Base-by-base conservation (phyloP, 2,888 invertebrate species). In the Platypus cylindrus region DNA sequence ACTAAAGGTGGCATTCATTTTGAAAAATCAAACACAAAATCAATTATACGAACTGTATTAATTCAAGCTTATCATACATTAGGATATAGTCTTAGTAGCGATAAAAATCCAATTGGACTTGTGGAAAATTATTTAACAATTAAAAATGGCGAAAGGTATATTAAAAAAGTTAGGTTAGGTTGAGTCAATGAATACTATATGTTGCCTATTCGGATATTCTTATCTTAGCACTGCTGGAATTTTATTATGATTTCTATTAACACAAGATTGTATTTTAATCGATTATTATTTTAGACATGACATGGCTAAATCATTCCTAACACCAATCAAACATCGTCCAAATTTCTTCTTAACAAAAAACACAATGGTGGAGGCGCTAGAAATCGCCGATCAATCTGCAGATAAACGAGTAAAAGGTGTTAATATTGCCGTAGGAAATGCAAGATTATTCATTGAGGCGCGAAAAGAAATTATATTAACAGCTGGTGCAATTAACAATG, bases 311-410 rank as follows among this genome's bases (percentile, higher is more conserved):
- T 81, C 85, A 1, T 87, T 86, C 52, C 65, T 87, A 1, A 66
- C 83, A 27, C 84, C 86, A 0, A 72, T 83, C 0, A 68, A 79
- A 15, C 67, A 75, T 24, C 67, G 86, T 18, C 64, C 64, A 11
- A 87, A 87, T 51, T 63, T 87, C 1, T 81, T 86, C 54, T 68
- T 86, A 2, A 70, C 83, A 3, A 68, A 82, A 46, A 69, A 77
- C 42, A 70, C 84, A 0, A 78, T 82, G 43, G 86, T 70, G 0
- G 70, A 77, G 0, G 71, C 73, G 33, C 66, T 85, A 18, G 55
- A 75, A 11, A 68, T 79, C 3, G 74, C 78, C 48, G 71, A 73
- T 41, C 13, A 29, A 7, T 39, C 41, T 0, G 7, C 30, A 2
- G 70, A 73, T 36, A 75, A 74, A 46, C 68, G 79, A 20, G 50